These are phyloP conservation scores for Mystacides longicornis DNA, from an alignment of 2,888 invertebrate species.

Conservation along the genomic window DNA sequence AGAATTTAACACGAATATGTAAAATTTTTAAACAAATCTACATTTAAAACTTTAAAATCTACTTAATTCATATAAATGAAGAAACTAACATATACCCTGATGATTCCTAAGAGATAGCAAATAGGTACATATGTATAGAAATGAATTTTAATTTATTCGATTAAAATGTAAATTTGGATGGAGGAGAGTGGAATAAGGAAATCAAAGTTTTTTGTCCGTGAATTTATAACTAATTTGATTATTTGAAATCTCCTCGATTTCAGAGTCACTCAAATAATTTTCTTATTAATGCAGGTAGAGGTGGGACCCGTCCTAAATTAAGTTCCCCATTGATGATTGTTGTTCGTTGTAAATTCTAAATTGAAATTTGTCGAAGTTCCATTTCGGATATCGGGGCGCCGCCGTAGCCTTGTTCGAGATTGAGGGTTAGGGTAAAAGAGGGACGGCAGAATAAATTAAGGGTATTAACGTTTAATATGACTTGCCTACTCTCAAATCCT, in stretches of 20 bases:
- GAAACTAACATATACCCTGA: too few relatives aligned
- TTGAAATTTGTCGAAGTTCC: not conserved
- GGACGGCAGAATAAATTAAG: not conserved
- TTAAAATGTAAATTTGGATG: too few relatives aligned
- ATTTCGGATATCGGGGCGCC: not conserved
- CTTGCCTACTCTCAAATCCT: not conserved
- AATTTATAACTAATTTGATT: too few relatives aligned
- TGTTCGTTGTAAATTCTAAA: conserved; percentile 1
- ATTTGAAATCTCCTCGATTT: not conserved
- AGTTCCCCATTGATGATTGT: not conserved
- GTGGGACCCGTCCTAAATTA: not conserved
- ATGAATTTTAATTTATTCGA: too few relatives aligned
- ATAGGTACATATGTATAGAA: too few relatives aligned
- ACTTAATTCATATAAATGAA: too few relatives aligned
- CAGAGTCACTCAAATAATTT: not conserved
- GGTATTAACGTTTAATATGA: conserved; percentile 2
- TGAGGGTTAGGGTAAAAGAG: not conserved
- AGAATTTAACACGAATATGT: too few relatives aligned
- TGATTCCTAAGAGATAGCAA: too few relatives aligned
- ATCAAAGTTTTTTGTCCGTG: too few relatives aligned
- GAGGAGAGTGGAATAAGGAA: too few relatives aligned
- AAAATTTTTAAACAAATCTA: too few relatives aligned
- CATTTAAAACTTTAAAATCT: too few relatives aligned
- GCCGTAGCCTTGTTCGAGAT: not conserved
- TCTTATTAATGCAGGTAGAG: not conserved